Evolutionary conservation across 2,113 vertebrate species (phyloP).

Genomic region (Atrichornis clamosus): DNA sequence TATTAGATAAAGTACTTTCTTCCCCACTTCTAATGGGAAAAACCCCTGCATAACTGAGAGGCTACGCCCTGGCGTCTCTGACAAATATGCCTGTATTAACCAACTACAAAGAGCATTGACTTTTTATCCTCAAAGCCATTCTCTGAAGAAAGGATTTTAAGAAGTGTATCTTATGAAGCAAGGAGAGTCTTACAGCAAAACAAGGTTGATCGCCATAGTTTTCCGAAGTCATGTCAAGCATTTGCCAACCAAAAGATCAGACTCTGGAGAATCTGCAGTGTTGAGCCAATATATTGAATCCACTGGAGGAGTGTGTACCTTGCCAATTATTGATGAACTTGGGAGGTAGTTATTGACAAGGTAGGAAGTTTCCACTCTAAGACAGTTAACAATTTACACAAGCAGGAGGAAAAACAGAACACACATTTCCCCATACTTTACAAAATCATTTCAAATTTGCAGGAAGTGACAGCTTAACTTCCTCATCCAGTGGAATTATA

Average conservation of each 20-base stretch:
- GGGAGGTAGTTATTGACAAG: constrained; percentile 53
- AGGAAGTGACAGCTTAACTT: neutral
- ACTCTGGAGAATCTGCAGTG: neutral
- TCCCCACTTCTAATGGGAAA: neutral
- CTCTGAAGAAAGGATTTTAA: neutral
- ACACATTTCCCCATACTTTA: neutral
- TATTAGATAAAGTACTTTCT: neutral
- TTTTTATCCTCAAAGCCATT: neutral
- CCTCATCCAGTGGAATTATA: neutral
- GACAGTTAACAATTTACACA: neutral
- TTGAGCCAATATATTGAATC: neutral
- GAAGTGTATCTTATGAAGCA: neutral
- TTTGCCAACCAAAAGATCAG: neutral
- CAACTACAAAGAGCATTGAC: rapidly evolving
- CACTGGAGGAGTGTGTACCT: neutral
- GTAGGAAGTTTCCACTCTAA: neutral
- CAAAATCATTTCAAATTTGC: neutral
- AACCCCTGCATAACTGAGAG: neutral
- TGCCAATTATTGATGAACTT: constrained; percentile 44
- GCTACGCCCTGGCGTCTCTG: neutral
- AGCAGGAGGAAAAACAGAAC: neutral
- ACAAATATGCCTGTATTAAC: rapidly evolving
- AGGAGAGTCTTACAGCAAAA: neutral
- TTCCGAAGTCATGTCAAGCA: neutral
- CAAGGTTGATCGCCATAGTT: neutral